Base-by-base conservation (phyloP, 1,140 invertebrate genomes). In the Doryteuthis pealeii region DNA sequence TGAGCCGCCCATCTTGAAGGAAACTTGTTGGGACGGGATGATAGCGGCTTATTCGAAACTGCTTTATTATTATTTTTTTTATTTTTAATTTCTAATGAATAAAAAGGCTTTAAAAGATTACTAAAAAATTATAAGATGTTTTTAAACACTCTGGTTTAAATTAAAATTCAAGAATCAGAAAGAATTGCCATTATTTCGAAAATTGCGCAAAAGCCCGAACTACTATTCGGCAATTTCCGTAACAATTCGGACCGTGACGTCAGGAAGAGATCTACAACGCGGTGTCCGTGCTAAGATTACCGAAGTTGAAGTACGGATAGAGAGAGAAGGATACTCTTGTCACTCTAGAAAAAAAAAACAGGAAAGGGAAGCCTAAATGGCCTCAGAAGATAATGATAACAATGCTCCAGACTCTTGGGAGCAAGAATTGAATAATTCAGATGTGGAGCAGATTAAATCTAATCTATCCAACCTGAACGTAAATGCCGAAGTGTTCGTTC, bases 391-490 rank as follows among this genome's bases (percentile, higher is more conserved):
- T 68, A 80, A 79, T 40, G 79, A 85, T 72, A 87, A 85, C 77
- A 87, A 83, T 77, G 92, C 93, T 86, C 93, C 94, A 83, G 94
- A 95, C 88, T 93, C 92, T 82, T 88, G 87, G 87, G 87, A 88
- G 71, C 78, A 84, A 72, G 80, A 84, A 58, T 65, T 78, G 31
- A 77, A 79, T 45, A 76, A 74, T 72, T 78, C 78, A n/a, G 14
- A 75, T 45, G 77, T 71, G 12, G 69, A 75, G 65, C 76, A 84
- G 58, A n/a, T 83, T 49, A 40, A 76, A 30, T 77, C 77, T 70
- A 71, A 77, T 30, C 70, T 88, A 45, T 80, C 78, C 49, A 76
- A 77, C 71, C 79, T 97, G 92, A 91, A 97, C 93, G 90, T 93
- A 93, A 89, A 90, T 83, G 90, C 89, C 67, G 84, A 88, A 76